Percentiles rank a stretch among this genome's conserved stretches.
These are phyloP conservation scores for Eurystomus glaucurus DNA, from an alignment of 2,797 vertebrate species.

Conservation along the genomic window DNA sequence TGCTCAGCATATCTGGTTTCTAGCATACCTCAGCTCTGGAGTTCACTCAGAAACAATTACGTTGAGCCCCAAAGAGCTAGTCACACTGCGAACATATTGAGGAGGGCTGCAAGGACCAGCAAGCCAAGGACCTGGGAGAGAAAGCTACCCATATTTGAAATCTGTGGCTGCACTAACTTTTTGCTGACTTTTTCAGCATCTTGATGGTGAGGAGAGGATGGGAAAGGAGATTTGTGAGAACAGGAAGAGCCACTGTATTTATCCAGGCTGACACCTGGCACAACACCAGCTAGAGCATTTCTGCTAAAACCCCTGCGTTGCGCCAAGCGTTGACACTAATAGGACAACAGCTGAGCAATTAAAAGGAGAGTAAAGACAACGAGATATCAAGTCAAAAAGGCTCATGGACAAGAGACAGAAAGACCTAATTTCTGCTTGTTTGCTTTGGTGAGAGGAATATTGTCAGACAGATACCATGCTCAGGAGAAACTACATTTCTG, in stretches of 20 bases:
- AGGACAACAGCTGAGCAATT: slow-evolving; percentile 67
- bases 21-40: not conserved
- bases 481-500: slow-evolving; percentile 62
- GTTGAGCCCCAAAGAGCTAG: not conserved
- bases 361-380: slow-evolving; percentile 40
- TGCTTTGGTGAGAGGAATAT: slow-evolving; percentile 61
- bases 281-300: slow-evolving; percentile 51
- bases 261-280: slow-evolving; percentile 21
- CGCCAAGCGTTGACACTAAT: slow-evolving; percentile 48
- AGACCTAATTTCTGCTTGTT: slow-evolving; percentile 55
- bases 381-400: slow-evolving; percentile 66
- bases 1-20: not conserved
- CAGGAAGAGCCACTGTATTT: not conserved
- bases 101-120: not conserved
- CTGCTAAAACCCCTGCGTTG: not conserved
- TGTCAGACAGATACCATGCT: slow-evolving; percentile 55
- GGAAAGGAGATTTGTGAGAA: not conserved
- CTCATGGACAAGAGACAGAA: slow-evolving; percentile 58
- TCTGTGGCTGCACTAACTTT: not conserved
- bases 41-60: not conserved
- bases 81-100: accelerated
- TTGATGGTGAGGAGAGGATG: not conserved
- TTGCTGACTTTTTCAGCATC: not conserved
- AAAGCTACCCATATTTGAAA: not conserved
- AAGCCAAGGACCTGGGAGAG: not conserved